Conservation (phyloP, 2,888 invertebrate genomes). For the Ormia ochracea region DNA sequence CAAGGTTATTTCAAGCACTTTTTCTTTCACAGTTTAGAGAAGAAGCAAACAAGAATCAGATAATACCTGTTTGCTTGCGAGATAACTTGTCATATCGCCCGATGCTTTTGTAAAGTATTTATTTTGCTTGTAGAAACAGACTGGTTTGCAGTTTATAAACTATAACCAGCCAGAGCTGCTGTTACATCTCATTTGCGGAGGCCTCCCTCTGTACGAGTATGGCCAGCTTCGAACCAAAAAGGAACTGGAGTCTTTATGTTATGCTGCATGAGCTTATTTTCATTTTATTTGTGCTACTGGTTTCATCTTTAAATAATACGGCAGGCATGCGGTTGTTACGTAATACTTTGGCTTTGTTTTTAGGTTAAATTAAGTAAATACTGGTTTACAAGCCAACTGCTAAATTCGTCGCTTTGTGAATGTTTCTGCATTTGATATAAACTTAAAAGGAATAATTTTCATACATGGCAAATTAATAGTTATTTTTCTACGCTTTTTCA, state of each 20-base stretch:
- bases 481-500: not conserved
- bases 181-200: constrained; percentile 47
- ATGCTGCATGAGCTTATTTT: constrained; percentile 6
- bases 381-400: constrained; percentile 33
- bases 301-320: constrained; percentile 62
- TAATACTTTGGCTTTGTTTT: constrained; percentile 53
- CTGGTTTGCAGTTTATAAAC: not conserved
- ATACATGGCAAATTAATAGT: not conserved
- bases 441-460: constrained; percentile 27
- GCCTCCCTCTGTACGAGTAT: constrained; percentile 22
- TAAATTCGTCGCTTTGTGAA: not conserved
- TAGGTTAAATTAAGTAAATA: constrained; percentile 53
- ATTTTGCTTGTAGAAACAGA: not conserved
- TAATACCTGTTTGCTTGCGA: constrained; percentile 37
- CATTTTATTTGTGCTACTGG: constrained; percentile 40
- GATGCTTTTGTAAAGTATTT: constrained; percentile 4
- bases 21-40: constrained; percentile 1
- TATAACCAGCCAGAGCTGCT: constrained; percentile 13
- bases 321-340: constrained; percentile 60
- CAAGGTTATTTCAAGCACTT: constrained; percentile 55
- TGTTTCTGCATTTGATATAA: not conserved
- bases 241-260: constrained; percentile 47
- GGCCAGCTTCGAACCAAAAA: constrained; percentile 44
- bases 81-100: not conserved
- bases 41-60: constrained; percentile 9